Evolutionary conservation across 2,888 invertebrate species (phyloP), one percentile per base, ranked within the genome.

Genomic region (Ramazzottius varieornatus): DNA sequence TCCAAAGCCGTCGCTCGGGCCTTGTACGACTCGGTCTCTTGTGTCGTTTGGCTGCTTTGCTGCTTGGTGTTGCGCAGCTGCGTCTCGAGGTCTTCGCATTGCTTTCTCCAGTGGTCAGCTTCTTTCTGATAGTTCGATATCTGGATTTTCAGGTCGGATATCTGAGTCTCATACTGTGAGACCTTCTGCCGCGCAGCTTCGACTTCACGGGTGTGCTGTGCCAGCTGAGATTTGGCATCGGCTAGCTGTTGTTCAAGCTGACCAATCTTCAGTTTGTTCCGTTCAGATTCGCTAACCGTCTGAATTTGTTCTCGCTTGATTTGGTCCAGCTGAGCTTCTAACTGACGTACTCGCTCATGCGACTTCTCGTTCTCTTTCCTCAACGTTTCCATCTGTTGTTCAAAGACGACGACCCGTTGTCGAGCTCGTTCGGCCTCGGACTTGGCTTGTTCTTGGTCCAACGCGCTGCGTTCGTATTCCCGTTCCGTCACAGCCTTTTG

Each of bases 361-460:
- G 63, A 32, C n/a, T 69, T 67, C 29, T 46, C 33, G 32, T 73
- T 67, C 64, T 74, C 74, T 67, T 73, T 74, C 65, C 73, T 71
- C 24, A 72, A 69, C 65, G 70, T 70, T 24, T 73, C 72, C 46
- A 73, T 69, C 20, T 54, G 70, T 71, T 40, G 63, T 65, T 33
- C 68, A 65, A 1, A 70, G 68, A 64, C 71, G 68, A 2, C 68
- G 65, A 40, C 70, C 68, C 67, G 72, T 72, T 1, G 67, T 54
- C 32, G 70, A 70, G 65, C 70, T 71, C 13, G 54, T 29, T 54
- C 54, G 16, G 54, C 20, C 4, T 54, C 54, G 54, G 4, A 16
- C 20, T 24, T 16, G 13, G 29, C 54, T 29, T 54, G 54, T 4
- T 24, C 29, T 16, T 54, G 54, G 13, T 54, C 54, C 24, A 16